Conservation (phyloP, 1,140 invertebrate genomes). For the Drosophila micromelanica region DNA sequence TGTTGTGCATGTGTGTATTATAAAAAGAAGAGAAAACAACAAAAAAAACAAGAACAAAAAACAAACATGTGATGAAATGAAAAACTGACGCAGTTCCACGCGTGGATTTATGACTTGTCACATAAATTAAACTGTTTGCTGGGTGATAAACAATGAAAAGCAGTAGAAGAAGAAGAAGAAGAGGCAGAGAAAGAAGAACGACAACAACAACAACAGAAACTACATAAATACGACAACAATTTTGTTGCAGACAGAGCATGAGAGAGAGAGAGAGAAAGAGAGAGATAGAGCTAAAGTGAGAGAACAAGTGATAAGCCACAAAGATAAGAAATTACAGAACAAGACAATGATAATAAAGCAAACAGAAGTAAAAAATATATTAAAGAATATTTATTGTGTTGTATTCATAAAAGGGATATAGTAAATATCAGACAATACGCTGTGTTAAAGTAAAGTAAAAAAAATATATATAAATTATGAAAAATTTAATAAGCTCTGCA, state of each 20-base stretch:
- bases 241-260: neutral
- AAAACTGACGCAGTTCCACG: constrained; percentile 31
- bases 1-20: neutral
- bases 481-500: no score
- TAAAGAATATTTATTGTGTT: constrained; percentile 5
- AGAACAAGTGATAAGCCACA: constrained; percentile 10
- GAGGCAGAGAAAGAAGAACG: no score
- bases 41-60: neutral
- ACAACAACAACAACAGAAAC: no score
- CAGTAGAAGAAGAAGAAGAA: constrained; percentile 16
- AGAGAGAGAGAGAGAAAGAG: neutral
- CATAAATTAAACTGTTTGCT: constrained; percentile 71
- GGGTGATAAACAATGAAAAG: constrained; percentile 60
- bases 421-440: no score
- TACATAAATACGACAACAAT: constrained; percentile 29
- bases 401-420: neutral
- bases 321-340: constrained; percentile 23
- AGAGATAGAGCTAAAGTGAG: neutral
- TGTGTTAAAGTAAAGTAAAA: no score
- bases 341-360: constrained; percentile 16
- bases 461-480: no score
- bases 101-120: constrained; percentile 72
- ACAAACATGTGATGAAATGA: constrained; percentile 16
- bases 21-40: neutral
- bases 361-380: constrained; percentile 1